Conservation (phyloP, 2,797 vertebrate species). For the Myripristis jacobus region DNA sequence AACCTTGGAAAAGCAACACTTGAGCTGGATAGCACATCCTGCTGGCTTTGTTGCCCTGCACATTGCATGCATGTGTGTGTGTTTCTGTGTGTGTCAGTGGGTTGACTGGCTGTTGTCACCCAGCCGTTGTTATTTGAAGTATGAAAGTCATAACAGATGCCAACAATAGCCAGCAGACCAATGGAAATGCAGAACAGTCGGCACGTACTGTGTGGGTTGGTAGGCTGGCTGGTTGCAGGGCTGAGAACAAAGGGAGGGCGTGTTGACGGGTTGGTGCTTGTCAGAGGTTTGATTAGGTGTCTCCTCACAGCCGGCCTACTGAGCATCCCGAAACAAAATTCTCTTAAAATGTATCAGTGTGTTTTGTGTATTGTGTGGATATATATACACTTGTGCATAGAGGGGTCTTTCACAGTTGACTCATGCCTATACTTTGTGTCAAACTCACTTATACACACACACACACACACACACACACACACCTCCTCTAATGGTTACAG, state of each 20-base stretch:
- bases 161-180: constrained; percentile 56
- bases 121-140: constrained; percentile 44
- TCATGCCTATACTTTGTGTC: not conserved
- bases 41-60: constrained; percentile 13
- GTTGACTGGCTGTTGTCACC: constrained; percentile 25
- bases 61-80: constrained; percentile 23
- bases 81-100: constrained; percentile 21
- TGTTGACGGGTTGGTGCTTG: not conserved
- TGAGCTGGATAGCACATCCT: constrained; percentile 9
- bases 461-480: too few relatives aligned
- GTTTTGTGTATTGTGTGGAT: not conserved
- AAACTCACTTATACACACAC: not conserved
- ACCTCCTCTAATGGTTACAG: too few relatives aligned
- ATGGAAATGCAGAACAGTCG: constrained; percentile 8
- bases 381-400: too few relatives aligned
- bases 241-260: not conserved
- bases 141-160: constrained; percentile 34
- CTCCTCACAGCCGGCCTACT: not conserved
- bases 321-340: not conserved
- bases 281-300: constrained; percentile 2
- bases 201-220: constrained; percentile 19
- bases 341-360: too few relatives aligned
- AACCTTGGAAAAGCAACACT: constrained; percentile 35
- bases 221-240: constrained; percentile 10
- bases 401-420: constrained; percentile 23